Evolutionary conservation across 2,797 vertebrate species (phyloP).

Genomic region (Falco concolor): DNA sequence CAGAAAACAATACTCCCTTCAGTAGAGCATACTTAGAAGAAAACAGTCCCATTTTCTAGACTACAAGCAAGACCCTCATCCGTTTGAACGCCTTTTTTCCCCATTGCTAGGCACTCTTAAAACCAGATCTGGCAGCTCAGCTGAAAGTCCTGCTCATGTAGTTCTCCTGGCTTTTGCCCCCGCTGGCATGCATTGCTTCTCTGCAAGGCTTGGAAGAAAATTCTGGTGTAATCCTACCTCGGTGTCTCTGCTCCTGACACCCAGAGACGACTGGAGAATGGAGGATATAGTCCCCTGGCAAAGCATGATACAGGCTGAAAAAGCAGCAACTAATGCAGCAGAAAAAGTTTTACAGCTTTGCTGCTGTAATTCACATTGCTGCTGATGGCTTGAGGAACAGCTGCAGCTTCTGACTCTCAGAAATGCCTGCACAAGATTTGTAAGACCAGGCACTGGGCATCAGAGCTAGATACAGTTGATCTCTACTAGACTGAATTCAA

Average conservation of each 20-base stretch:
- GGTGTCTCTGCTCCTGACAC: not conserved
- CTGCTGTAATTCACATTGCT: not conserved
- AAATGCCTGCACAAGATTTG: not conserved
- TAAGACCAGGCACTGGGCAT: not conserved
- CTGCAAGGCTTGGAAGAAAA: not conserved
- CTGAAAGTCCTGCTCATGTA: not conserved
- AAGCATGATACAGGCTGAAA: not conserved
- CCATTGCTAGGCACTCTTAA: not conserved
- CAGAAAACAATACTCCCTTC: not conserved
- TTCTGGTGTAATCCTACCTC: not conserved
- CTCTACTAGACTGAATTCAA: not conserved
- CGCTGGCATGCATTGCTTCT: rapidly evolving
- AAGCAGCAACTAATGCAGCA: not conserved
- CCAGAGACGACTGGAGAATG: not conserved
- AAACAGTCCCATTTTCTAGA: not conserved
- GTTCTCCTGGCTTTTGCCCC: not conserved
- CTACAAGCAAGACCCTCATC: not conserved
- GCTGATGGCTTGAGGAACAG: not conserved
- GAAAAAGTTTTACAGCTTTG: not conserved
- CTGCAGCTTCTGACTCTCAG: not conserved
- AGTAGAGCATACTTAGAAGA: not conserved
- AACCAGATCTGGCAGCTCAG: not conserved
- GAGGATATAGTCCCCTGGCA: not conserved
- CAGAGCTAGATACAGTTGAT: not conserved
- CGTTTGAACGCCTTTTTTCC: not conserved